Evolutionary conservation across 2,113 vertebrate species (phyloP), one percentile per base, ranked within the genome.

Genomic region (Corythaixoides concolor): DNA sequence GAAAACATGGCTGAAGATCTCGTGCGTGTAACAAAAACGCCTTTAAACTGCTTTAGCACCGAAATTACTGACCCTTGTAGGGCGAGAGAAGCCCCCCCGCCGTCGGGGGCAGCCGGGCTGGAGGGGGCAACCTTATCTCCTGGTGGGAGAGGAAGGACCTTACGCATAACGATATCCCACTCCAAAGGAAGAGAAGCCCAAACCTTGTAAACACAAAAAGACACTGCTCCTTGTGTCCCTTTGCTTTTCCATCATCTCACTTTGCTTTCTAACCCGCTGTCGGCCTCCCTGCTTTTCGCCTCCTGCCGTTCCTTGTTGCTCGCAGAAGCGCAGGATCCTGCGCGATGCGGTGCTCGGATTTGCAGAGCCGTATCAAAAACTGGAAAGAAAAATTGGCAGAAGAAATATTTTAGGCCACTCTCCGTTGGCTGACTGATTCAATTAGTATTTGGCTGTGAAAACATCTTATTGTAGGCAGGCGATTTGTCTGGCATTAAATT

Each of bases 331-430:
- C 37, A 11, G 77, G 32, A 27, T 32, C 43, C 49, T 12, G 15
- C 56, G 47, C 39, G 0, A 2, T 1, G 17, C 2, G 15, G 6
- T 1, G 8, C 2, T 32, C 17, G 53, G 63, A 3, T 53, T 7
- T 33, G 43, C 22, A 32, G 63, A 30, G 35, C 72, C 15, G 22
- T 7, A 5, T 6, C 24, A 53, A 13, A 12, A 52, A 2, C 17
- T 0, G 9, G 41, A 3, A 37, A 17, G 2, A 12, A 24, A 45
- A 21, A 62, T 32, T 50, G 55, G 53, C n/a, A 35, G 35, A 10
- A 70, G 20, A 33, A n/a, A 23, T 32, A 18, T 28, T 35, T 64
- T 3, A 14, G 60, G 67, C n/a, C 8, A 0, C 79, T 45, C 26
- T 53, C 43, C 24, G 37, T 12, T 55, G 79, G 66, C 64, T 73